A percentile compares a stretch with the other conserved stretches of the same genome.
These are phyloP conservation scores for Phytoseiulus persimilis DNA, from an alignment of 2,888 invertebrate species.

Conservation along the genomic window DNA sequence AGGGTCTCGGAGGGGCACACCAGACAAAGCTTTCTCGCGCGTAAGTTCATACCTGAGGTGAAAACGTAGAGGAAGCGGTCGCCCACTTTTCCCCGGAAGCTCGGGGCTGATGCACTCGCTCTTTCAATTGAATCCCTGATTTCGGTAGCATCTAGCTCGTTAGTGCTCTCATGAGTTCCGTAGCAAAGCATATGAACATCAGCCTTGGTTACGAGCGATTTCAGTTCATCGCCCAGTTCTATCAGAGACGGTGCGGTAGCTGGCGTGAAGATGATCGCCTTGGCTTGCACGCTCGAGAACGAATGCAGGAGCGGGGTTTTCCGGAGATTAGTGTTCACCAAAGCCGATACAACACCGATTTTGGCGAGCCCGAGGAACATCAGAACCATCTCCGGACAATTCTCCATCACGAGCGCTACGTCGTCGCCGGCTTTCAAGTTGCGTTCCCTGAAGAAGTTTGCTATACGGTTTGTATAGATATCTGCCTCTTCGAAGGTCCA, in stretches of 20 bases:
- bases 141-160: neutral
- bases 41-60: neutral
- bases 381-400: constrained; percentile 52
- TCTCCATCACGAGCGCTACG: constrained; percentile 54
- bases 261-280: constrained; percentile 49
- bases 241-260: neutral
- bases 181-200: neutral
- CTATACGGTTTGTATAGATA: neutral
- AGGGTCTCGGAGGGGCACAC: no score
- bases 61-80: constrained; percentile 30
- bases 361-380: constrained; percentile 54
- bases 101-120: neutral
- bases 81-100: neutral
- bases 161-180: neutral
- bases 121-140: neutral
- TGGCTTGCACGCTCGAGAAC: constrained; percentile 50
- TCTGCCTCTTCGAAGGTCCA: neutral
- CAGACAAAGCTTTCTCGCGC: no score
- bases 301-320: constrained; percentile 52
- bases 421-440: constrained; percentile 50
- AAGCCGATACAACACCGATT: constrained; percentile 53
- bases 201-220: neutral
- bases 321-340: constrained; percentile 54
- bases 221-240: neutral
- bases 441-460: neutral